Base-by-base conservation (phyloP, 23 tunicate genomes). In the Aplidium turbinatum region DNA sequence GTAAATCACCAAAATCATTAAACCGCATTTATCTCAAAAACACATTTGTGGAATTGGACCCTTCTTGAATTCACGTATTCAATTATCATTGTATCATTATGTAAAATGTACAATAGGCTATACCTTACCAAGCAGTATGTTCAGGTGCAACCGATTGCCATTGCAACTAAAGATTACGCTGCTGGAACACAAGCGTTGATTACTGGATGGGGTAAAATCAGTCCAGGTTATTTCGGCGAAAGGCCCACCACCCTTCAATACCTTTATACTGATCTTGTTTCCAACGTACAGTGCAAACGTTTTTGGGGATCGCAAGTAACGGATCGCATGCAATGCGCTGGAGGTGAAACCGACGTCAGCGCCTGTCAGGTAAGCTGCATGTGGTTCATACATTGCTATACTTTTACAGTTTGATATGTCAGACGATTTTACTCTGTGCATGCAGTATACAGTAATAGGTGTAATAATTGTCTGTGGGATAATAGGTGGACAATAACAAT, bases 281-380 rank as follows among this genome's bases (percentile, higher is more conserved):
- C 35, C 65, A 32, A 25, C 45, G 47, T 13, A 0, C 32, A 33
- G 24, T 79, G 84, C 66, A 53, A 53, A 3, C n/a, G 3, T 16
- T 4, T 6, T n/a, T 79, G 84, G 84, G 50, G 67, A 25, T 11
- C 52, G 9, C 26, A 16, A 13, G 7, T 63, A 11, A 60, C 77
- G 31, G 84, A 73, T 1, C 20, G 80, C 0, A 79, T 79, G 84
- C 78, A 69, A 42, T 79, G 84, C 78, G 84, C 84, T 40, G 84
- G 84, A 0, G 84, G 77, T 27, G 21, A 52, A 23, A 63, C 13
- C 48, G 77, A 66, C 18, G 68, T 45, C 21, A 51, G 56, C 32
- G 77, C 70, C 2, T 79, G 84, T 38, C 60, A 68, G 66, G 84
- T 79, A 32, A 63, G 63, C n/a, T n/a, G n/a, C n/a, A n/a, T n/a